These are phyloP conservation scores for Heliconius charithonia DNA, from an alignment of 2,888 invertebrate genomes.

Conservation along the genomic window DNA sequence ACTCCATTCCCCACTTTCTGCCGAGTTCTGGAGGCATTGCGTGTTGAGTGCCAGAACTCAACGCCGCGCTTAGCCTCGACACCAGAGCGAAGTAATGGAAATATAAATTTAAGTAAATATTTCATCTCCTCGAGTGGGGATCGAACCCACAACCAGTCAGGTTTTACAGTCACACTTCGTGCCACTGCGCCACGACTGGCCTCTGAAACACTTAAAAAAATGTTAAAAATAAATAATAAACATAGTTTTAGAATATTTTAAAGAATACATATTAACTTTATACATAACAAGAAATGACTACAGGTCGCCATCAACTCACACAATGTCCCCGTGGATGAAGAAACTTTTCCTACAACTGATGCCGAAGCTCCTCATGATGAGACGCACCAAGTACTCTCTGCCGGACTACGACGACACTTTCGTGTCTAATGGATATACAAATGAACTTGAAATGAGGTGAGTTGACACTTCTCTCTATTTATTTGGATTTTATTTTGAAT, in stretches of 20 bases:
- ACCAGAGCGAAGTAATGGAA: too few relatives aligned
- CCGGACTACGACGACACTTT: conserved; percentile 93
- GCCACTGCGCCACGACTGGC: too few relatives aligned
- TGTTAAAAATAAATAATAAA: too few relatives aligned
- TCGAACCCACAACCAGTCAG: too few relatives aligned
- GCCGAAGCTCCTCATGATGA: conserved; percentile 95
- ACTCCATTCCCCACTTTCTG: too few relatives aligned
- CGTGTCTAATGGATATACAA: conserved; percentile 91
- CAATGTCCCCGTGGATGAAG: conserved; percentile 95
- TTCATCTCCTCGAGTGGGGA: too few relatives aligned
- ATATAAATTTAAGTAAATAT: too few relatives aligned
- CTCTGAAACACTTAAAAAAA: too few relatives aligned
- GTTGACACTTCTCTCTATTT: conserved; percentile 31
- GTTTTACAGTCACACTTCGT: too few relatives aligned
- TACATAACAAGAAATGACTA: conserved; percentile 1
- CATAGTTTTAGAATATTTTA: not conserved
- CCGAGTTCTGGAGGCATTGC: too few relatives aligned
- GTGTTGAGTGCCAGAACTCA: too few relatives aligned
- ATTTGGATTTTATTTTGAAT: not conserved
- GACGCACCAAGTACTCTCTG: conserved; percentile 92
- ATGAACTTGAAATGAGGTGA: conserved; percentile 92
- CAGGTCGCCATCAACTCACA: conserved; percentile 96
- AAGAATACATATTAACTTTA: not conserved
- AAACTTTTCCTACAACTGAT: conserved; percentile 95
- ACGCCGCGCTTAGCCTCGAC: too few relatives aligned